Percentiles rank a stretch among this genome's conserved stretches.
Evolutionary conservation across 2,797 vertebrate genomes (phyloP).

Genomic region (Sebastes vulpes): DNA sequence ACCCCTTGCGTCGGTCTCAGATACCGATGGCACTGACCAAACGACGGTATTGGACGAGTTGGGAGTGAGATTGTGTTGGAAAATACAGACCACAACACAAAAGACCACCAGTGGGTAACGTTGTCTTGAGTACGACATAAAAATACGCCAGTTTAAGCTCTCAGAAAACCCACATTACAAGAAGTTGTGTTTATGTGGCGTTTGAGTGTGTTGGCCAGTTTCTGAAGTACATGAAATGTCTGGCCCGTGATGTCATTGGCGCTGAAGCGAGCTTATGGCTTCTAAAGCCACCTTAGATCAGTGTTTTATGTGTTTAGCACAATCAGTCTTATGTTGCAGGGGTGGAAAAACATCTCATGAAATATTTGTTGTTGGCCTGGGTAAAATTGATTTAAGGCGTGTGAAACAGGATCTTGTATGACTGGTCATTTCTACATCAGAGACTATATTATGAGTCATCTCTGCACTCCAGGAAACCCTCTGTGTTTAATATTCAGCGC

Average conservation of each 20-base stretch:
- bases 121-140: slow-evolving; percentile 7
- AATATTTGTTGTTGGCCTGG: slow-evolving; percentile 52
- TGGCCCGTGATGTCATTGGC: slow-evolving; percentile 63
- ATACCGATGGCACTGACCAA: too few species aligned
- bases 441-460: slow-evolving; percentile 50
- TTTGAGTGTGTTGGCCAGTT: slow-evolving; percentile 57
- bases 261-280: slow-evolving; percentile 56
- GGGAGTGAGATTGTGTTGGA: background rate
- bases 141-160: background rate
- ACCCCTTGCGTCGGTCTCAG: too few species aligned
- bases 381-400: slow-evolving; percentile 68
- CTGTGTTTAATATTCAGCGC: slow-evolving; percentile 48
- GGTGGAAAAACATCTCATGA: slow-evolving; percentile 51
- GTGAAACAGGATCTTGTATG: slow-evolving; percentile 37
- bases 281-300: slow-evolving; percentile 52
- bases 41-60: too few species aligned
- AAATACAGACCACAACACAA: slow-evolving; percentile 13
- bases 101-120: slow-evolving; percentile 1
- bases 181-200: slow-evolving; percentile 49
- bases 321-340: slow-evolving; percentile 57
- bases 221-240: slow-evolving; percentile 58
- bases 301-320: slow-evolving; percentile 67
- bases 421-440: slow-evolving; percentile 40
- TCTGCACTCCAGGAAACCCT: slow-evolving; percentile 74
- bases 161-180: slow-evolving; percentile 43